Evolutionary conservation across 2,888 invertebrate genomes (phyloP).

Genomic region (Eurois occulta): DNA sequence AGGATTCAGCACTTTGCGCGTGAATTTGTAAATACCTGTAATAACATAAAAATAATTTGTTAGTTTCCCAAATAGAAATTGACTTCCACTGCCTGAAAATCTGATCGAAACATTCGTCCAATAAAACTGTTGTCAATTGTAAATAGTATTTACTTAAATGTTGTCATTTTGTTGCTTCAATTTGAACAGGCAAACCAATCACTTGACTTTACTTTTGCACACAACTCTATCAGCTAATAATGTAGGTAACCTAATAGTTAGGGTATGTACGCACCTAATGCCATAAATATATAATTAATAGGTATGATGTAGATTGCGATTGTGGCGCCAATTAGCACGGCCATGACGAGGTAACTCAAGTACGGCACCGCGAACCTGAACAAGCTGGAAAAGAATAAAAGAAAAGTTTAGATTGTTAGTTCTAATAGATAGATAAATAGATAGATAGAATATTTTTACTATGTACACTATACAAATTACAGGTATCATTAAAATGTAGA

Average conservation of each 20-base stretch:
- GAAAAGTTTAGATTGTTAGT: constrained; percentile 14
- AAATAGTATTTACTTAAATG: background rate
- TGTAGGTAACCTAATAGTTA: background rate
- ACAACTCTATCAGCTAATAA: background rate
- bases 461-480: background rate
- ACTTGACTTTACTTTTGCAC: background rate
- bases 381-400: constrained; percentile 77
- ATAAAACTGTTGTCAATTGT: background rate
- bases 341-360: constrained; percentile 83
- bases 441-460: background rate
- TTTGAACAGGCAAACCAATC: background rate
- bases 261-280: constrained; percentile 77
- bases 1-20: constrained; percentile 83
- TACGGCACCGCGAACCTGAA: constrained; percentile 86
- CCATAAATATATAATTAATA: constrained; percentile 86
- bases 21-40: constrained; percentile 86
- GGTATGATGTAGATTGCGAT: constrained; percentile 83
- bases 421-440: background rate
- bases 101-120: background rate
- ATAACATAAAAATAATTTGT: constrained; percentile 42
- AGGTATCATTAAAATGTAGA: background rate
- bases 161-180: background rate
- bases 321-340: constrained; percentile 75
- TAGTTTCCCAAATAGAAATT: background rate
- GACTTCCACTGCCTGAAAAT: background rate